Evolutionary conservation across 2,113 vertebrate species (phyloP).

Genomic region (Sphyrna mokarran): DNA sequence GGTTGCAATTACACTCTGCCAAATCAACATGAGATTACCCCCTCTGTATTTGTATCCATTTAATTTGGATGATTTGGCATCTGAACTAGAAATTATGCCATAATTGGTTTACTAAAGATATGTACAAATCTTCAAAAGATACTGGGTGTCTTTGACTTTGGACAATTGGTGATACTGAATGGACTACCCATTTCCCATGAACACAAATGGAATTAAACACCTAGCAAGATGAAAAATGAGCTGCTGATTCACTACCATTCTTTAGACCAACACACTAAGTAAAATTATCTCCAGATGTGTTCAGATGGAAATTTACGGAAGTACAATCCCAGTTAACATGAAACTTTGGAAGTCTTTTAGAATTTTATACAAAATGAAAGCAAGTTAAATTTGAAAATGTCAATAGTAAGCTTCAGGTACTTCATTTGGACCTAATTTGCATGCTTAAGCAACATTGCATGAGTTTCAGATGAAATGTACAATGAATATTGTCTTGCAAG

Average conservation of each 20-base stretch:
- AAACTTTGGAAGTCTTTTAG: neutral
- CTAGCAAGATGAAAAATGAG: neutral
- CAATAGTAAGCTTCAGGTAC: neutral
- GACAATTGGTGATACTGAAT: neutral
- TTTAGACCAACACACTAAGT: neutral
- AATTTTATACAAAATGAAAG: neutral
- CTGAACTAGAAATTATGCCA: neutral
- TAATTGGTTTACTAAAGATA: neutral
- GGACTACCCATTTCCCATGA: neutral
- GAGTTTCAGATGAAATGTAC: neutral
- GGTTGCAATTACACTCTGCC: neutral
- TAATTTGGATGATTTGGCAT: neutral
- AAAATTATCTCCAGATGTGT: neutral
- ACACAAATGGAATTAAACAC: neutral
- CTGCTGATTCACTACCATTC: neutral
- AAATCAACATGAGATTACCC: neutral
- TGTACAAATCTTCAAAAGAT: neutral
- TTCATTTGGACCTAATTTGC: neutral
- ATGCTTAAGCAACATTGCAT: neutral
- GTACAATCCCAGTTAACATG: neutral
- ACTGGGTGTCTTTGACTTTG: neutral
- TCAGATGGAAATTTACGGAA: neutral
- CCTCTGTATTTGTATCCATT: neutral
- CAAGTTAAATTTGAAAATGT: neutral
- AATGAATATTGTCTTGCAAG: neutral